Percentiles rank a stretch among this genome's conserved stretches.
phyloP scores from a whole-genome alignment of 2,888 invertebrate genomes.

The Cosmia trapezina region DNA sequence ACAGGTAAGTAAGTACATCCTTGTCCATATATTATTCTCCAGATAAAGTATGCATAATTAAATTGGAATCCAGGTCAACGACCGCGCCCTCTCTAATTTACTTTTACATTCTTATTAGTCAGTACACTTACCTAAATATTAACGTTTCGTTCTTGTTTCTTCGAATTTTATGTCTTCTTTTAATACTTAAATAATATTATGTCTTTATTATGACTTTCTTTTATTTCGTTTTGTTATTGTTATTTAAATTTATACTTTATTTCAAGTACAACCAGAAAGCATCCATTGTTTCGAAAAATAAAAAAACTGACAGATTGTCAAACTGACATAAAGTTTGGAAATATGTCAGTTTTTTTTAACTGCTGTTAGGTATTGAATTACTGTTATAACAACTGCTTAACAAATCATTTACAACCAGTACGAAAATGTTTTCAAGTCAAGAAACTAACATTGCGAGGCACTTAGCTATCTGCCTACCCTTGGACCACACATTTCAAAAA shows the following conservation, averaged over 20 bases:
- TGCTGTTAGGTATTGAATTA: too few species aligned
- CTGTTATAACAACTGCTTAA: not conserved
- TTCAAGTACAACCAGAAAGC: not conserved
- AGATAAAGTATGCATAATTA: constrained; percentile 80
- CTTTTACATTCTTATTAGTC: constrained; percentile 79
- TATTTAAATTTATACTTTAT: not conserved
- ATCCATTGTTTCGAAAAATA: not conserved
- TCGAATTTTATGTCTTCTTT: not conserved
- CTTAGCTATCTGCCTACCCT: too few species aligned
- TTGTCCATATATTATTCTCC: constrained; percentile 69
- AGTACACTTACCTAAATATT: constrained; percentile 57
- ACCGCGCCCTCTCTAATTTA: constrained; percentile 72
- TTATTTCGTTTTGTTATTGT: too few species aligned
- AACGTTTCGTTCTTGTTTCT: constrained; percentile 23
- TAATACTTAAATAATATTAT: too few species aligned
- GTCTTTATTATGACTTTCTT: not conserved
- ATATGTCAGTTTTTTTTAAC: not conserved
- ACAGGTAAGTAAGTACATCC: constrained; percentile 35
- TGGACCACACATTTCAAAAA: constrained; percentile 4
- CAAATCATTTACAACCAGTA: not conserved
- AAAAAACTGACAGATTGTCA: not conserved
- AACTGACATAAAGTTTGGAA: not conserved
- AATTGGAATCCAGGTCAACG: constrained; percentile 81
- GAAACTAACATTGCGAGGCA: not conserved
- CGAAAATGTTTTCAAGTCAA: not conserved